Evolutionary conservation across 2,113 vertebrate genomes (phyloP).

Genomic region (Pedetes capensis): DNA sequence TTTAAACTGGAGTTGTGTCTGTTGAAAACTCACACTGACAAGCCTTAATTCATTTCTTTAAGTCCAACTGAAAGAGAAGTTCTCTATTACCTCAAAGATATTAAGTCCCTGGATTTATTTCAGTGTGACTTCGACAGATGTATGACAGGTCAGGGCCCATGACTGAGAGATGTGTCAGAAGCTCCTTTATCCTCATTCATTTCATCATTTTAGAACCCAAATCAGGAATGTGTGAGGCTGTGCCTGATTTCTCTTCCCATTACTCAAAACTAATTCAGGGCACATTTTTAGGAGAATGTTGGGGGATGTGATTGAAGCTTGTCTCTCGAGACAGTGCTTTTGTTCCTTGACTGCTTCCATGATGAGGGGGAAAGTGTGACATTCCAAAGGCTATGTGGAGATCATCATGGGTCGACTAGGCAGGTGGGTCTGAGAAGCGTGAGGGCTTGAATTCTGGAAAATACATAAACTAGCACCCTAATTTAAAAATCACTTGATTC

Average conservation of each 20-base stretch:
- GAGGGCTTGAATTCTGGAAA: background rate
- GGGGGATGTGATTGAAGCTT: constrained; percentile 51
- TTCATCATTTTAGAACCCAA: constrained; percentile 58
- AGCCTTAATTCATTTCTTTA: constrained; percentile 73
- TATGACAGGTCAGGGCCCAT: constrained; percentile 43
- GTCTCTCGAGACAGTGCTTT: constrained; percentile 51
- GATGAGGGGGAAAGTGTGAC: constrained; percentile 17
- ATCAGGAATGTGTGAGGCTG: constrained; percentile 9
- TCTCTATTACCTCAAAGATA: constrained; percentile 66
- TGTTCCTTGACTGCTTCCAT: constrained; percentile 47
- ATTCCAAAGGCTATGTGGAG: constrained; percentile 8
- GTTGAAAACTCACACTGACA: constrained; percentile 62
- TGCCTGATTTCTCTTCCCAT: constrained; percentile 60
- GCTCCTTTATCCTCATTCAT: constrained; percentile 50
- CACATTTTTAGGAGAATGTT: constrained; percentile 63
- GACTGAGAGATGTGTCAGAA: constrained; percentile 67
- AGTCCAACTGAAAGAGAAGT: constrained; percentile 74
- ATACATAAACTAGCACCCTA: background rate
- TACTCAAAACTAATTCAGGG: constrained; percentile 33
- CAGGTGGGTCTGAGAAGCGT: background rate
- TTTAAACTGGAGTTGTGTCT: constrained; percentile 56
- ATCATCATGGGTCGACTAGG: background rate
- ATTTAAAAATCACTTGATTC: background rate
- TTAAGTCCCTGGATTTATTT: constrained; percentile 61
- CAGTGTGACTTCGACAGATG: constrained; percentile 58